phyloP scores from a whole-genome alignment of 2,888 invertebrate genomes.

The Tolmerus cingulatus region DNA sequence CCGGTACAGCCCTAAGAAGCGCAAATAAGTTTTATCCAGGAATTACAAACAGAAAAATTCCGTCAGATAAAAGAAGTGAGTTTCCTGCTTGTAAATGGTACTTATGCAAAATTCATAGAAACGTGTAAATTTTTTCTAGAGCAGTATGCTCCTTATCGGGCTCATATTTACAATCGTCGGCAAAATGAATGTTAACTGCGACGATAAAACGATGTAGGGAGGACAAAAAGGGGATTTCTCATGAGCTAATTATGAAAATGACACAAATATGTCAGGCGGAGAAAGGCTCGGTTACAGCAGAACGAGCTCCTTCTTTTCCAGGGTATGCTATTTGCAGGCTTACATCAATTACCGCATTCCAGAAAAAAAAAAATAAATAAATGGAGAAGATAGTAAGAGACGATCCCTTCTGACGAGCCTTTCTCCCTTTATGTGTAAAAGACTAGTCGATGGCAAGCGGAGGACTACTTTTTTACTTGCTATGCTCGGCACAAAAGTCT shows the following conservation, averaged over 20 bases:
- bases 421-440: background rate
- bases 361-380: background rate
- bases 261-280: background rate
- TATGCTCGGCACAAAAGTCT: background rate
- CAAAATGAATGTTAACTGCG: background rate
- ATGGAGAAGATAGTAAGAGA: background rate
- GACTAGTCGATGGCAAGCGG: background rate
- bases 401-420: background rate
- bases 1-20: background rate
- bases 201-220: background rate
- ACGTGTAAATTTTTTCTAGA: background rate
- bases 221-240: background rate
- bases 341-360: background rate
- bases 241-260: background rate
- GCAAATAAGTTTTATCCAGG: background rate
- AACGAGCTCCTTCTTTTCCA: background rate
- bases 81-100: background rate
- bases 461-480: background rate
- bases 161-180: background rate
- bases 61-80: background rate
- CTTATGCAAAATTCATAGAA: background rate
- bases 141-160: background rate
- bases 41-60: background rate
- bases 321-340: background rate
- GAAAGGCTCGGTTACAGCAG: background rate